Conservation (phyloP, 2,888 invertebrate genomes). For the Anthophora plumipes region DNA sequence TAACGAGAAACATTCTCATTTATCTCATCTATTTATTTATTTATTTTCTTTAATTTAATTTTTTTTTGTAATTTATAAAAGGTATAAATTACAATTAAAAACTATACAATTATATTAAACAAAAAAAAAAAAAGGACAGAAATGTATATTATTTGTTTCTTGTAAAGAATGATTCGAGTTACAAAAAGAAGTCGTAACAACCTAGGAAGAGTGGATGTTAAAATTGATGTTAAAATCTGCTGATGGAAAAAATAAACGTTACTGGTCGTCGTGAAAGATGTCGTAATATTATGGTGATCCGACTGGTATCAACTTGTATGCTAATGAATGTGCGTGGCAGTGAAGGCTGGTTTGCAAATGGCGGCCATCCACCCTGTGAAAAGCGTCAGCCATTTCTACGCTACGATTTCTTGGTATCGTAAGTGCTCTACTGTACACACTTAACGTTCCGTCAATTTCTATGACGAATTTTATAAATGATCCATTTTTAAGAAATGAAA, state of each 20-base stretch:
- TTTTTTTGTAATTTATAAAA: background rate
- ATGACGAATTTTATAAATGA: background rate
- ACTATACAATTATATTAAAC: background rate
- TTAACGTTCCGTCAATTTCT: background rate
- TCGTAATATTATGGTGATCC: conserved; percentile 35
- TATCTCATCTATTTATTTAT: too few relatives aligned
- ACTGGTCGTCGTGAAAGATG: conserved; percentile 2
- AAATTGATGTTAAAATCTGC: conserved; percentile 18
- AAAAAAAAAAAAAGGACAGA: background rate
- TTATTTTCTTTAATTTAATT: too few relatives aligned
- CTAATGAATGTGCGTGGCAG: conserved; percentile 62
- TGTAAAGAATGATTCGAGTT: background rate
- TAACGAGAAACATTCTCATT: background rate
- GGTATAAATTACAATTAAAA: background rate
- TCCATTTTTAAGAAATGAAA: background rate
- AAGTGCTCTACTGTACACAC: rapidly evolving
- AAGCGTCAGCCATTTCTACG: conserved; percentile 76
- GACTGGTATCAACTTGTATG: conserved; percentile 67
- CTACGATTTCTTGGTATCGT: conserved; percentile 29
- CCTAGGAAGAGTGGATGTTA: background rate
- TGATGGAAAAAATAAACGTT: conserved; percentile 46
- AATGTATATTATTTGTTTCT: too few relatives aligned
- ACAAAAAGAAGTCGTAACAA: background rate
- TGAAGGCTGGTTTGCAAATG: conserved; percentile 74
- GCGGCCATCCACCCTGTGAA: conserved; percentile 64